Percentiles rank a stretch among this genome's conserved stretches.
Evolutionary conservation across 2,797 vertebrate species (phyloP).

Genomic region (Agapornis canus): DNA sequence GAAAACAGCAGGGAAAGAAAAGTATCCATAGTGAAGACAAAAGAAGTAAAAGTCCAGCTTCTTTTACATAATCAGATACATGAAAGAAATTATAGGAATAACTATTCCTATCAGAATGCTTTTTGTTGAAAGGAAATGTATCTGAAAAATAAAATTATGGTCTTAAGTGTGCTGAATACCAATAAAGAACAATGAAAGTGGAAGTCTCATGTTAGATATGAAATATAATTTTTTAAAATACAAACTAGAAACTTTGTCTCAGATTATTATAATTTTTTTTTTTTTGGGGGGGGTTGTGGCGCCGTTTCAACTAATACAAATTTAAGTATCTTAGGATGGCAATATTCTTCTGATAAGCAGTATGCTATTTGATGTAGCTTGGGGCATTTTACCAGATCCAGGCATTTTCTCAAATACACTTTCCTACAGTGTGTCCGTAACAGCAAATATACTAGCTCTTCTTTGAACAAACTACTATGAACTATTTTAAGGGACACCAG

Average conservation of each 20-base stretch:
- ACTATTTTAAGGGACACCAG: neutral
- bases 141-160: neutral
- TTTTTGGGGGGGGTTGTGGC: accelerated
- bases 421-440: neutral
- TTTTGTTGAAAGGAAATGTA: neutral
- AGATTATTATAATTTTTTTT: neutral
- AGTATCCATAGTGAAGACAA: neutral
- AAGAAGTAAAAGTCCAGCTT: neutral
- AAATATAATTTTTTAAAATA: neutral
- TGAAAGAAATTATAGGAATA: neutral
- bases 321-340: neutral
- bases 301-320: neutral
- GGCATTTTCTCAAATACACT: neutral
- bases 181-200: neutral
- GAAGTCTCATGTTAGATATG: neutral
- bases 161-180: neutral
- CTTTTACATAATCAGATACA: neutral
- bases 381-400: neutral
- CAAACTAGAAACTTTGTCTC: neutral
- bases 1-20: neutral
- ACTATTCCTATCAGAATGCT: neutral
- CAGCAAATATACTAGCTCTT: neutral
- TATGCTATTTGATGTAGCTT: neutral
- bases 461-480: neutral
- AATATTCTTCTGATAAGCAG: neutral